Evolutionary conservation across 2,888 invertebrate species (phyloP).

Genomic region (Ophion ellenae): DNA sequence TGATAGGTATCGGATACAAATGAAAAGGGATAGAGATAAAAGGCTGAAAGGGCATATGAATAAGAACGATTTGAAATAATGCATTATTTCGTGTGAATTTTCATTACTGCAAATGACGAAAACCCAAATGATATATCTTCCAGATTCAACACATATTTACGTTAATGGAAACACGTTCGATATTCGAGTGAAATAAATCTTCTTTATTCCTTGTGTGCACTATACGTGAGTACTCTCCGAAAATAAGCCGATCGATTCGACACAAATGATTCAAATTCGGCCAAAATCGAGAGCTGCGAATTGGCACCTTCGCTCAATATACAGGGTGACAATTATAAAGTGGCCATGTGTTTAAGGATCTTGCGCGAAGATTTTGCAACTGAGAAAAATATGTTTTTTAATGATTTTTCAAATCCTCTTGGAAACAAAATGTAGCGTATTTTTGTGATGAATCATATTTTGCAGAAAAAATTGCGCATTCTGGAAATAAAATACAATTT

Average conservation of each 20-base stretch:
- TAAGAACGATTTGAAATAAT: no score
- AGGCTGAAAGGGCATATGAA: no score
- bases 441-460: no score
- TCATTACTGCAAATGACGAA: not conserved
- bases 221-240: not conserved
- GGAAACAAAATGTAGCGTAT: no score
- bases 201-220: not conserved
- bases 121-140: not conserved
- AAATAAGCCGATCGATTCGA: slow-evolving; percentile 24
- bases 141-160: not conserved
- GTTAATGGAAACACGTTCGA: not conserved
- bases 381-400: no score
- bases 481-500: no score
- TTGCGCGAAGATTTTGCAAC: no score
- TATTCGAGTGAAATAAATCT: not conserved
- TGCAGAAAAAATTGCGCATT: no score
- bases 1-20: no score
- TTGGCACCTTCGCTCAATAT: not conserved
- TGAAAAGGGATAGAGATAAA: no score
- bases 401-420: no score
- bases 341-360: not conserved
- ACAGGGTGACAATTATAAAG: not conserved
- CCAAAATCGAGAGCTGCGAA: not conserved
- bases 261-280: slow-evolving; percentile 13
- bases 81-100: not conserved